Percentiles rank a stretch among this genome's conserved stretches.
phyloP scores from a whole-genome alignment of 2,797 vertebrate species.

The Pseudocheirus occidentalis region DNA sequence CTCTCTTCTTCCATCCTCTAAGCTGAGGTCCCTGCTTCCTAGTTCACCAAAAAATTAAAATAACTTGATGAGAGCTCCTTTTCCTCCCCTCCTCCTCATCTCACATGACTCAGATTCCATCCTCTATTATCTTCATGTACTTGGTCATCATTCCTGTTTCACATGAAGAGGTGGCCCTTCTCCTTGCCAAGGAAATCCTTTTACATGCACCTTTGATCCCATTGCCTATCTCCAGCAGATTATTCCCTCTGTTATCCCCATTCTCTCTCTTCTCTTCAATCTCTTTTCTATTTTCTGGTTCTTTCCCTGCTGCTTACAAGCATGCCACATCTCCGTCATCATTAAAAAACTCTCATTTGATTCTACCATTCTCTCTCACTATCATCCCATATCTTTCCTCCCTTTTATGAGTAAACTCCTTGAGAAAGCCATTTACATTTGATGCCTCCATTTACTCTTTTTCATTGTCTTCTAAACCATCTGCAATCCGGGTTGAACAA shows the following conservation, averaged over 20 bases:
- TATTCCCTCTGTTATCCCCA: neutral
- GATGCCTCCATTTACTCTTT: neutral
- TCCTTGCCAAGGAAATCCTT: neutral
- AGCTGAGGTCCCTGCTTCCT: neutral
- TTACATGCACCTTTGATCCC: neutral
- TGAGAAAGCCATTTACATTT: neutral
- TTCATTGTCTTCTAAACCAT: neutral
- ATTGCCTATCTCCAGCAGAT: neutral
- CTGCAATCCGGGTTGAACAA: neutral
- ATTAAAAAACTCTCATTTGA: neutral
- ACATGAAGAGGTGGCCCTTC: neutral
- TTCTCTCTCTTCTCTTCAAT: neutral
- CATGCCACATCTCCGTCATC: neutral
- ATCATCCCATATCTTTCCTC: neutral
- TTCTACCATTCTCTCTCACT: neutral
- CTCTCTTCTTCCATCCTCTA: neutral
- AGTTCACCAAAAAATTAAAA: neutral
- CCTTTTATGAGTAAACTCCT: neutral
- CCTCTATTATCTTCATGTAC: neutral
- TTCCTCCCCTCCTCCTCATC: neutral
- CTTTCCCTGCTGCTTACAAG: neutral
- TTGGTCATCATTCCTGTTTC: neutral
- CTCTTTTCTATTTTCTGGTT: neutral
- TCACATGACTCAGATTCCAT: neutral
- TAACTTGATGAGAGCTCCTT: neutral